Percentiles rank a stretch among this genome's conserved stretches.
Conservation (phyloP, 2,113 vertebrate genomes). For the Charadrius vociferus region DNA sequence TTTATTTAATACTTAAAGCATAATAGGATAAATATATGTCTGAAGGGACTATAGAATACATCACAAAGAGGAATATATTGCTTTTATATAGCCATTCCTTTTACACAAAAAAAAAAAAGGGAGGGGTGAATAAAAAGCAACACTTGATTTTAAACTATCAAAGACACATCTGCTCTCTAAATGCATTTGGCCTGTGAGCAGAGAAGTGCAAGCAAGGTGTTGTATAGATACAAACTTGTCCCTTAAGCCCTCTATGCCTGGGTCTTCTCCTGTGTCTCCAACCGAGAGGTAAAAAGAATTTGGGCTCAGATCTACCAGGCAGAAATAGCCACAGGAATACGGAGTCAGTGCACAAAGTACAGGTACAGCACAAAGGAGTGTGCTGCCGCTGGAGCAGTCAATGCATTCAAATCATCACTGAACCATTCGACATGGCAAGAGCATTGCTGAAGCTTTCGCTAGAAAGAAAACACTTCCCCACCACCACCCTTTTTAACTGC, state of each 20-base stretch:
- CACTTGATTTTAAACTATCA: neutral
- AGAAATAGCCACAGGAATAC: neutral
- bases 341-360: neutral
- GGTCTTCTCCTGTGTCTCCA: neutral
- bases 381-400: neutral
- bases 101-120: neutral
- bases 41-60: neutral
- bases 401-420: neutral
- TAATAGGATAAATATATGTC: neutral
- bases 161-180: neutral
- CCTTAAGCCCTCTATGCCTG: neutral
- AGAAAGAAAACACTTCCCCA: neutral
- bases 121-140: rapidly evolving
- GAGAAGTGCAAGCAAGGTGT: neutral
- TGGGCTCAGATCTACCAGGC: neutral
- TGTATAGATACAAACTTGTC: neutral
- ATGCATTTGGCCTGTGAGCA: neutral
- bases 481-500: neutral
- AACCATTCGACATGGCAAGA: neutral
- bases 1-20: neutral
- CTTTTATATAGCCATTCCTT: neutral
- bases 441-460: neutral
- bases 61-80: neutral
- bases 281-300: neutral
- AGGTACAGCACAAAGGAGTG: neutral